Percentiles rank a stretch among this genome's conserved stretches.
Conservation (phyloP, 2,888 invertebrate genomes). For the Amphiduros pacificus region DNA sequence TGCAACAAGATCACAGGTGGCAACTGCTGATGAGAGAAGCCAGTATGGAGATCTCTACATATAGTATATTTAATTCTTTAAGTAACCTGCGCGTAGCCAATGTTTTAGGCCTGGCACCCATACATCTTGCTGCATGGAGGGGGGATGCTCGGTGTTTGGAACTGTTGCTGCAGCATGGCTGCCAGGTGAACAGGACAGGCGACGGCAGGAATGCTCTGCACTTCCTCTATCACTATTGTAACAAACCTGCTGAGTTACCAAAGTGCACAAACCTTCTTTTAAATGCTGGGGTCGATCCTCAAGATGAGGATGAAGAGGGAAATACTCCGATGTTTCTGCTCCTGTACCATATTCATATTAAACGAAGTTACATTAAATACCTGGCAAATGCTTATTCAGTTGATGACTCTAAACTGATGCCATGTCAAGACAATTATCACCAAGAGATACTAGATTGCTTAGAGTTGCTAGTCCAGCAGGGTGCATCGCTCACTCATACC, state of each 20-base stretch:
- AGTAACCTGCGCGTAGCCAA: constrained; percentile 6
- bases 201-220: constrained; percentile 22
- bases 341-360: constrained; percentile 17
- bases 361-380: constrained; percentile 19
- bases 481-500: not conserved
- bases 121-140: constrained; percentile 26
- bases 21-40: constrained; percentile 7
- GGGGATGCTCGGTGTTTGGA: constrained; percentile 21
- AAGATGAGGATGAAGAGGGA: constrained; percentile 5
- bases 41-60: constrained; percentile 21
- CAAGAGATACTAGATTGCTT: constrained; percentile 14
- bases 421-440: constrained; percentile 10
- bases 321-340: constrained; percentile 13
- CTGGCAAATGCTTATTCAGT: constrained; percentile 14
- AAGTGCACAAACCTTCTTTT: constrained; percentile 13
- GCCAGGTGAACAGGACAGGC: constrained; percentile 5
- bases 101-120: not conserved
- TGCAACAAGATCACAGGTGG: constrained; percentile 22
- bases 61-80: constrained; percentile 21
- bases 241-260: constrained; percentile 24
- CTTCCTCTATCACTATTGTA: constrained; percentile 26
- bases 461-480: constrained; percentile 4
- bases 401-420: not conserved
- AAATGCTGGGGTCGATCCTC: constrained; percentile 19
- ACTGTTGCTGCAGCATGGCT: constrained; percentile 18